These are phyloP conservation scores for Hypercompe scribonia DNA, from an alignment of 2,888 invertebrate genomes.

Conservation along the genomic window DNA sequence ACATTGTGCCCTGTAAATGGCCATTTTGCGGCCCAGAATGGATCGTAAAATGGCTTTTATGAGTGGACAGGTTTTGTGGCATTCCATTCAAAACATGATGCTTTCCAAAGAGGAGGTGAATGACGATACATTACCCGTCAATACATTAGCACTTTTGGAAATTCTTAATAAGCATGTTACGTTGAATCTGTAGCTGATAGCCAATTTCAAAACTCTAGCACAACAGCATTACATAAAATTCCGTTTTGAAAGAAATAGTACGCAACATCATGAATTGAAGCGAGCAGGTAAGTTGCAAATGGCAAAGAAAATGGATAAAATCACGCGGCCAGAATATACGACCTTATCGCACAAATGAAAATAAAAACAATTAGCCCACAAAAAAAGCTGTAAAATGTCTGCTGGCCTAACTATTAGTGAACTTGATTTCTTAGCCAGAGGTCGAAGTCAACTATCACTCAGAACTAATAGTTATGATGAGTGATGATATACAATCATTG, in stretches of 20 bases:
- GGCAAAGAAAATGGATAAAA: background rate
- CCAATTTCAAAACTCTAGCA: background rate
- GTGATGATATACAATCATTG: no score
- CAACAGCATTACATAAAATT: background rate
- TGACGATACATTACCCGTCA: background rate
- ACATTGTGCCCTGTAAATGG: slow-evolving; percentile 69
- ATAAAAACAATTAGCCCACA: background rate
- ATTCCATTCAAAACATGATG: slow-evolving; percentile 9
- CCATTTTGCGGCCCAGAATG: slow-evolving; percentile 74
- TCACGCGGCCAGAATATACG: background rate
- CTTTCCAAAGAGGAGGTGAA: background rate
- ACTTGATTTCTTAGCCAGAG: no score
- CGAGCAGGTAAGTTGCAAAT: background rate
- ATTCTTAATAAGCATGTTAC: background rate
- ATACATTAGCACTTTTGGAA: background rate
- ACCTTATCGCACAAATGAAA: background rate
- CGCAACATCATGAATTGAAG: background rate
- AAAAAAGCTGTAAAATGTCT: no score
- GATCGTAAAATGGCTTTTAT: slow-evolving; percentile 79
- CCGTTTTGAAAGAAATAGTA: background rate
- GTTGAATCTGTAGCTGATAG: background rate
- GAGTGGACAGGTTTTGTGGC: slow-evolving; percentile 63
- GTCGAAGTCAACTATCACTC: no score
- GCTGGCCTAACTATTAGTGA: no score
- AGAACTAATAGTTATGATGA: no score